Evolutionary conservation across 2,888 invertebrate species (phyloP).

Genomic region (Polyommatus iphigenia): DNA sequence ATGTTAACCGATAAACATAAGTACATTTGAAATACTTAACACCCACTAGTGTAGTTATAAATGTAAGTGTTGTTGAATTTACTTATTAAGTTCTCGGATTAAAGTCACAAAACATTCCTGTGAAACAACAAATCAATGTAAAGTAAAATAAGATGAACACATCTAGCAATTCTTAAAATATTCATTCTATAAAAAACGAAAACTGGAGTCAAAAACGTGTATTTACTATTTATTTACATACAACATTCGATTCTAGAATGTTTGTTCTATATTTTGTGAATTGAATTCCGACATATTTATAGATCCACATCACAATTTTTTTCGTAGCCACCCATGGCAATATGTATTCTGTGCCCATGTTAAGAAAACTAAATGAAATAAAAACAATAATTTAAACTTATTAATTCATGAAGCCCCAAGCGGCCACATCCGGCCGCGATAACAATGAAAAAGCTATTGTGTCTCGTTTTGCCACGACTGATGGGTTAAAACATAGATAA

Average conservation of each 20-base stretch:
- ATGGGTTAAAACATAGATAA: no score
- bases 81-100: not conserved
- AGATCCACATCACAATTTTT: not conserved
- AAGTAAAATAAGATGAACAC: not conserved
- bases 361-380: not conserved
- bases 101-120: not conserved
- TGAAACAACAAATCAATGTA: not conserved
- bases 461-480: no score
- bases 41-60: no score
- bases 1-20: no score
- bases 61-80: no score
- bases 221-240: slow-evolving; percentile 8
- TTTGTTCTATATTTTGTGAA: not conserved
- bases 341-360: no score
- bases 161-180: not conserved
- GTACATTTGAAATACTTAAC: no score
- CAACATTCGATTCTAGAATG: slow-evolving; percentile 3
- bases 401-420: no score
- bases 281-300: not conserved
- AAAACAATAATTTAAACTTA: not conserved
- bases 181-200: not conserved
- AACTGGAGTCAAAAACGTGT: not conserved
- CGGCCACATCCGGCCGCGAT: no score
- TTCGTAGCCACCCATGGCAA: no score
- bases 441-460: no score